phyloP scores from a whole-genome alignment of 2,888 invertebrate species.

The Apodemia zela region DNA sequence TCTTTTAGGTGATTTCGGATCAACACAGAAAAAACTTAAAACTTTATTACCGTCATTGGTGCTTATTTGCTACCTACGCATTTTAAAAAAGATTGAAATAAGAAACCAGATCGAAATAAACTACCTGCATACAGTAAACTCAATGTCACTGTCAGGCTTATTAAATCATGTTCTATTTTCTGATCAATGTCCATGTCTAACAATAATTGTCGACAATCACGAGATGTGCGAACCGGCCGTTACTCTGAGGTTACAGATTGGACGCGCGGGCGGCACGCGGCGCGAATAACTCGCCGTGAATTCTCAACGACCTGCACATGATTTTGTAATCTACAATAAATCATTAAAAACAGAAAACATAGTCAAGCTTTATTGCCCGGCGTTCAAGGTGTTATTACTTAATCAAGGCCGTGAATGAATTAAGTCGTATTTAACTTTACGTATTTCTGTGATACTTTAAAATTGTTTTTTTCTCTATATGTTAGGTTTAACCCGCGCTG shows the following conservation, averaged over 20 bases:
- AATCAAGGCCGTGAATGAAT: constrained; percentile 16
- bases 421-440: background rate
- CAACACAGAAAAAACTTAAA: too few species aligned
- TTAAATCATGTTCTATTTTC: constrained; percentile 15
- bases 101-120: background rate
- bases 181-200: constrained; percentile 37
- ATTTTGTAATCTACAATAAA: constrained; percentile 33
- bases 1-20: too few species aligned
- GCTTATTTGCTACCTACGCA: too few species aligned
- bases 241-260: constrained; percentile 47
- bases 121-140: background rate
- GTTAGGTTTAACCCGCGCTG: too few species aligned
- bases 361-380: constrained; percentile 14
- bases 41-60: too few species aligned
- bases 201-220: constrained; percentile 55
- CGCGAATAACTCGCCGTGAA: constrained; percentile 52
- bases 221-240: constrained; percentile 49
- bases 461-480: too few species aligned
- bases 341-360: constrained; percentile 17
- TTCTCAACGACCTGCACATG: constrained; percentile 42
- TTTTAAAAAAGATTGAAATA: background rate
- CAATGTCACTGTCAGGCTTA: constrained; percentile 26
- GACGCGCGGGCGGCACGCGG: constrained; percentile 58
- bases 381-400: constrained; percentile 15
- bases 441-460: background rate